Percentiles rank a stretch among this genome's conserved stretches.
phyloP scores from a whole-genome alignment of 2,113 vertebrate genomes.

The Hydrolagus affinis region DNA sequence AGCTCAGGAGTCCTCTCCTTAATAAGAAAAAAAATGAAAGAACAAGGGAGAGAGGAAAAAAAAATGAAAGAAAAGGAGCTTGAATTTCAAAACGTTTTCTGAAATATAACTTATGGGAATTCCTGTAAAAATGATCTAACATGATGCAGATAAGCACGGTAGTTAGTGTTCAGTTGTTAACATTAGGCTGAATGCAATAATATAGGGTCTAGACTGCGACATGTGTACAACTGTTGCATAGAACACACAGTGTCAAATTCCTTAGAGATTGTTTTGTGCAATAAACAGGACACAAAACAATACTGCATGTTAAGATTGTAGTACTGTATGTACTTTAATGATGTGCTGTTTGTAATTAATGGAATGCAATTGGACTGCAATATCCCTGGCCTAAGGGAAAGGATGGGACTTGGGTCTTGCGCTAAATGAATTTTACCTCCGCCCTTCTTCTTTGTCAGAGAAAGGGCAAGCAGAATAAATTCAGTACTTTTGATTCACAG shows the following conservation, averaged over 20 bases:
- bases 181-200: slow-evolving; percentile 4
- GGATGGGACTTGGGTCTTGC: slow-evolving; percentile 47
- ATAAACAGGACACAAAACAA: slow-evolving; percentile 52
- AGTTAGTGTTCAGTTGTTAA: too few relatives aligned
- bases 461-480: slow-evolving; percentile 52
- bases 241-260: slow-evolving; percentile 24
- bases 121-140: too few relatives aligned
- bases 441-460: slow-evolving; percentile 42
- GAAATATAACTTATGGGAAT: too few relatives aligned
- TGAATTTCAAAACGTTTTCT: too few relatives aligned
- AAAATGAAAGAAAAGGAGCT: too few relatives aligned
- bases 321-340: slow-evolving; percentile 49
- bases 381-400: slow-evolving; percentile 40
- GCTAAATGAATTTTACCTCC: slow-evolving; percentile 53
- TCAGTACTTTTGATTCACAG: slow-evolving; percentile 33
- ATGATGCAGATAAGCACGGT: too few relatives aligned
- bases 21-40: too few relatives aligned
- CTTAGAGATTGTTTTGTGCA: slow-evolving; percentile 37
- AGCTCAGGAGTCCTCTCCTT: too few relatives aligned
- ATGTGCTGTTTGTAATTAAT: slow-evolving; percentile 53
- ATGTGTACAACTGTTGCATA: slow-evolving; percentile 24
- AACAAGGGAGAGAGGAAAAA: too few relatives aligned
- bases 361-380: slow-evolving; percentile 50
- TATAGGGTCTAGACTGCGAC: not conserved
- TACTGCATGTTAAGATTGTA: slow-evolving; percentile 50